These are phyloP conservation scores for Dipus sagitta DNA, from an alignment of 2,797 vertebrate genomes.

Conservation along the genomic window DNA sequence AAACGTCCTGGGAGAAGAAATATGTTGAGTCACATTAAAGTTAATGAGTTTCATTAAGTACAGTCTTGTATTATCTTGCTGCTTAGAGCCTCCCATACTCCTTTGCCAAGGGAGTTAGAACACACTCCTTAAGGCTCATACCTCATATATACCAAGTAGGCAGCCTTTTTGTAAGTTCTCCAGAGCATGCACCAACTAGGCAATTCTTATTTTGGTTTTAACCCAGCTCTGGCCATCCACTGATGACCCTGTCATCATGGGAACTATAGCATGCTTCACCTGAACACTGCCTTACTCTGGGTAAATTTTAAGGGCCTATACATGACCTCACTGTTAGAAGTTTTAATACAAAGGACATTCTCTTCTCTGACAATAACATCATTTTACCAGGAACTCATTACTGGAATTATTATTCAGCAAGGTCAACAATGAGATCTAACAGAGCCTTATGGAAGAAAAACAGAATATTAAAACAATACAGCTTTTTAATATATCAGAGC, in stretches of 20 bases:
- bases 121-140: neutral
- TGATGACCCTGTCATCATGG: fast-evolving
- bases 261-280: neutral
- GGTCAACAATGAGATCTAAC: constrained; percentile 10
- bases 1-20: constrained; percentile 29
- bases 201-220: neutral
- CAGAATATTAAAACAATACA: constrained; percentile 12
- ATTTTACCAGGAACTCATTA: constrained; percentile 40
- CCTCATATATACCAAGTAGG: too few species aligned
- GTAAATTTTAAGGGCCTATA: neutral
- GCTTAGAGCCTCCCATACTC: neutral
- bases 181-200: fast-evolving
- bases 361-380: constrained; percentile 19
- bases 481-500: neutral
- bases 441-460: neutral
- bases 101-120: neutral
- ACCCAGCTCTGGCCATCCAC: neutral
- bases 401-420: constrained; percentile 32
- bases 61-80: neutral
- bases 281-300: neutral
- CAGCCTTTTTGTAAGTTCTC: neutral
- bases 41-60: constrained; percentile 4
- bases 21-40: constrained; percentile 22
- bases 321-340: neutral
- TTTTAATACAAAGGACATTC: neutral